phyloP scores from a whole-genome alignment of 2,888 invertebrate species.

The Dione vanillae region DNA sequence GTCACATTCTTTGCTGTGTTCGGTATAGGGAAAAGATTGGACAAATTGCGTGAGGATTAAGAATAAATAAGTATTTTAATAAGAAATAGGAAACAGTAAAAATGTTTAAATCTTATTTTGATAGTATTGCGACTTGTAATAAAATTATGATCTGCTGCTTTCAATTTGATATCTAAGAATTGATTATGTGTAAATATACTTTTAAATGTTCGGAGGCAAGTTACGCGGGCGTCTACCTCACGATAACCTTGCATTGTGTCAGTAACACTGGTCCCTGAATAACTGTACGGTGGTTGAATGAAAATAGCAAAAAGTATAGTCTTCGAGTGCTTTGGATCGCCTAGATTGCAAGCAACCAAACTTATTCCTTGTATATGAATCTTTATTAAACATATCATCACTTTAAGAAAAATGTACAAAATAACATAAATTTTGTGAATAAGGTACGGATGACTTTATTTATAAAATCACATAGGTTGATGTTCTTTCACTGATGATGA shows the following conservation, averaged over 20 bases:
- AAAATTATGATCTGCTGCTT: constrained; percentile 58
- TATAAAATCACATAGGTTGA: too few species aligned
- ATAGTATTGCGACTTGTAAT: constrained; percentile 52
- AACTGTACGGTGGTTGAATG: constrained; percentile 75
- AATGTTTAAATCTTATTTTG: constrained; percentile 51
- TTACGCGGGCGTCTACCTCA: constrained; percentile 74
- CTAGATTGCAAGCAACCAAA: background rate
- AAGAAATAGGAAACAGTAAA: constrained; percentile 60
- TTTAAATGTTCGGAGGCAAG: constrained; percentile 63
- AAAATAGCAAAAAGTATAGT: constrained; percentile 65
- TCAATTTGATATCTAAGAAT: constrained; percentile 59
- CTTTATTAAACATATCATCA: background rate
- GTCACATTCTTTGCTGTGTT: constrained; percentile 49
- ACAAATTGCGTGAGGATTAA: constrained; percentile 42
- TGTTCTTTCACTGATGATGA: too few species aligned
- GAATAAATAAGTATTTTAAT: constrained; percentile 52
- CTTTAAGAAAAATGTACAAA: background rate
- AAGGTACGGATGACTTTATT: too few species aligned
- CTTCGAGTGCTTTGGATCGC: constrained; percentile 40
- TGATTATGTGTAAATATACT: constrained; percentile 67
- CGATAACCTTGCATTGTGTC: constrained; percentile 79
- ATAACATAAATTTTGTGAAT: background rate
- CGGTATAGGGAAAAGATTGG: constrained; percentile 39
- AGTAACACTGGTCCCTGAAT: constrained; percentile 74
- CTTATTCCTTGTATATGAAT: background rate